Evolutionary conservation across 2,888 invertebrate genomes (phyloP).

Genomic region (Ochropleura plecta): DNA sequence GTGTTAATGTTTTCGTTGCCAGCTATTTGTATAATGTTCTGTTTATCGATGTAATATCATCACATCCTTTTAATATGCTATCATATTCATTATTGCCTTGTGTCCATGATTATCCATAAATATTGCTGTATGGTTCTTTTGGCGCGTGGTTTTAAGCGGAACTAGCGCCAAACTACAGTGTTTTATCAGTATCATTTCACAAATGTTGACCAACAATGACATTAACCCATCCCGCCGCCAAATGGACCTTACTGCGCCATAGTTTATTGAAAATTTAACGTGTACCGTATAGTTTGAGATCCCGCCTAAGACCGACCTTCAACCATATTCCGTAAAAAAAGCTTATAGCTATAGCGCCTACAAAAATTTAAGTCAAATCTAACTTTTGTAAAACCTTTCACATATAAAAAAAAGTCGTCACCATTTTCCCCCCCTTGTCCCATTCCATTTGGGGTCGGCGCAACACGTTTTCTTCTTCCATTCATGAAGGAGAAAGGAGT

Average conservation of each 20-base stretch:
- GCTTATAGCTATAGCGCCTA: too few relatives aligned
- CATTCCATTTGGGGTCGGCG: too few relatives aligned
- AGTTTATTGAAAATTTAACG: not conserved
- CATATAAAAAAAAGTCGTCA: too few relatives aligned
- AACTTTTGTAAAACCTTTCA: too few relatives aligned
- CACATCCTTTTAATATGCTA: not conserved
- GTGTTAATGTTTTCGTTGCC: slow-evolving; percentile 3
- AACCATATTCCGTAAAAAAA: not conserved
- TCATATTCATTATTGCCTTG: not conserved
- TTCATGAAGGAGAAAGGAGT: too few relatives aligned
- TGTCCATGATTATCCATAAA: not conserved
- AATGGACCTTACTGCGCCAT: not conserved
- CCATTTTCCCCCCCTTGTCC: too few relatives aligned
- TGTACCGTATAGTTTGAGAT: not conserved
- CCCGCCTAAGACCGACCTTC: not conserved
- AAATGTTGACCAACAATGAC: not conserved
- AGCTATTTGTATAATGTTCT: slow-evolving; percentile 8
- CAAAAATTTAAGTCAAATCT: too few relatives aligned
- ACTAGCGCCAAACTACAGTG: not conserved
- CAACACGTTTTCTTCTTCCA: too few relatives aligned
- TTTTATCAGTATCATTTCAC: not conserved
- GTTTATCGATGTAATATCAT: not conserved
- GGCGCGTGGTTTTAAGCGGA: not conserved
- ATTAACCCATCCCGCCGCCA: not conserved
- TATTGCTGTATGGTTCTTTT: not conserved